These are phyloP conservation scores for Camelus bactrianus DNA, from an alignment of 2,113 vertebrate species.

Conservation along the genomic window DNA sequence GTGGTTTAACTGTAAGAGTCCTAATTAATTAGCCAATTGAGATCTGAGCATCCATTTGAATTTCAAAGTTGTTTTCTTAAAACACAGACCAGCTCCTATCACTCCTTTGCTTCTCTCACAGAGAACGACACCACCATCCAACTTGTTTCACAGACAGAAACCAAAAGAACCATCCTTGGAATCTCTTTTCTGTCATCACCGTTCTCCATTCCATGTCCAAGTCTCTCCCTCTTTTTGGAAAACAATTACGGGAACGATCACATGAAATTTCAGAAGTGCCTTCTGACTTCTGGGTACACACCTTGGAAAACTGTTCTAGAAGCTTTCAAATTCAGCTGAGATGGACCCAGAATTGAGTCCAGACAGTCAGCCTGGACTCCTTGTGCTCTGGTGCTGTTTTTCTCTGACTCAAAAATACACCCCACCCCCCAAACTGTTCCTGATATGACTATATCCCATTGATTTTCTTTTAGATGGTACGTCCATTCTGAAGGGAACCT, in stretches of 20 bases:
- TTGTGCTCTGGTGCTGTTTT: background rate
- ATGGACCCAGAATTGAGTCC: slow-evolving; percentile 72
- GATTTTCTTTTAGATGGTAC: background rate
- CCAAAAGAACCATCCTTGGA: background rate
- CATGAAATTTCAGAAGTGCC: slow-evolving; percentile 79
- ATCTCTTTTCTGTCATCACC: background rate
- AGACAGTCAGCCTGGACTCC: slow-evolving; percentile 78
- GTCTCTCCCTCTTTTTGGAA: slow-evolving; percentile 68
- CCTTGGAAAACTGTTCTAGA: slow-evolving; percentile 77
- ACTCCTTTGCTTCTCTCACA: background rate
- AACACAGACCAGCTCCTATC: background rate
- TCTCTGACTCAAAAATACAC: background rate
- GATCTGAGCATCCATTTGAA: background rate
- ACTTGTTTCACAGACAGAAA: background rate
- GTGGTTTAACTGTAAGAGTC: background rate
- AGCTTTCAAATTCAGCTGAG: slow-evolving; percentile 70
- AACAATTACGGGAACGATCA: slow-evolving; percentile 65
- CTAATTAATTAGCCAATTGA: background rate
- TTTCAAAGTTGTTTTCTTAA: background rate
- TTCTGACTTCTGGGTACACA: slow-evolving; percentile 79
- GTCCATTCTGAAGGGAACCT: background rate
- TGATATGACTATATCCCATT: background rate
- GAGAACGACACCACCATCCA: background rate
- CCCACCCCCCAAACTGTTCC: background rate
- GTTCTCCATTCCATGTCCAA: background rate